These are phyloP conservation scores for Dexiosoma caninum DNA, from an alignment of 2,888 invertebrate genomes.

Conservation along the genomic window DNA sequence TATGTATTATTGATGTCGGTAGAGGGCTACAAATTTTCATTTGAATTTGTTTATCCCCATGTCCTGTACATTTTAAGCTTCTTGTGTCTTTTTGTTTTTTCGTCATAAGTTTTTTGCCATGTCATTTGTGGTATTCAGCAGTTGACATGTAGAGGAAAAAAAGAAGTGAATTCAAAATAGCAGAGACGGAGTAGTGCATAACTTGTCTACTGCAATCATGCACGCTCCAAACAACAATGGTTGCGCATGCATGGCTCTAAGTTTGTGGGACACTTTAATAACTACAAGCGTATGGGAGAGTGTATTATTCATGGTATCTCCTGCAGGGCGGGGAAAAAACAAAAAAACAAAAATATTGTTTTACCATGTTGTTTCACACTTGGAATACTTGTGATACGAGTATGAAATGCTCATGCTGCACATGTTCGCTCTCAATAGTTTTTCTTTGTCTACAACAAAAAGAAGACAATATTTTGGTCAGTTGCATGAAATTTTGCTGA, in stretches of 20 bases:
- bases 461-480: slow-evolving; percentile 25
- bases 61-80: slow-evolving; percentile 24
- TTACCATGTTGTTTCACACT: slow-evolving; percentile 1
- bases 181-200: neutral
- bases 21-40: slow-evolving; percentile 37
- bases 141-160: slow-evolving; percentile 39
- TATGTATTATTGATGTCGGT: slow-evolving; percentile 21
- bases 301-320: too few relatives aligned
- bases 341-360: neutral
- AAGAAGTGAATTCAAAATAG: neutral
- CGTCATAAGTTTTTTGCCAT: neutral
- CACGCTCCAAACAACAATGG: too few relatives aligned
- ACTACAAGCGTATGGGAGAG: too few relatives aligned
- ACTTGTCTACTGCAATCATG: too few relatives aligned
- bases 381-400: slow-evolving; percentile 5
- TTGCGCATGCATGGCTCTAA: neutral
- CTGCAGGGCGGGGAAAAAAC: neutral
- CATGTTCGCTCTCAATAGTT: slow-evolving; percentile 21
- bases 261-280: too few relatives aligned
- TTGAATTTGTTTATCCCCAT: slow-evolving; percentile 47
- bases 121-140: slow-evolving; percentile 47
- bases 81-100: neutral
- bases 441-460: neutral
- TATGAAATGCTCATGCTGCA: slow-evolving; percentile 18
- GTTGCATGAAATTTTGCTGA: slow-evolving; percentile 42